Base-by-base conservation (phyloP, 2,888 invertebrate genomes). In the Ennomos erosarius region DNA sequence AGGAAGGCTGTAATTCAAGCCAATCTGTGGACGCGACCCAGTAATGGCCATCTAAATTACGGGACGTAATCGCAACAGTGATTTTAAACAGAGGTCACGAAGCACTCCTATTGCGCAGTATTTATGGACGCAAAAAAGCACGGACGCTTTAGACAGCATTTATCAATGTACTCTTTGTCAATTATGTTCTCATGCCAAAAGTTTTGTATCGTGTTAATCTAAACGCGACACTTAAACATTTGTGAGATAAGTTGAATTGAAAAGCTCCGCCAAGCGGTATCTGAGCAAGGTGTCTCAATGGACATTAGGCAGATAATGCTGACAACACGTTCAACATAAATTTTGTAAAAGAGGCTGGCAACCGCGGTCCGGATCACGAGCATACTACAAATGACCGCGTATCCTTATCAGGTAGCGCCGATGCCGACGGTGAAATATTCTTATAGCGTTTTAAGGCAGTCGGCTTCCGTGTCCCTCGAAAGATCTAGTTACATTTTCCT, bases 331-430 rank as follows among this genome's bases (percentile, higher is more conserved):
- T 79, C 78, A 76, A 83, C 84, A 86, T 87, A 87, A 87, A 87
- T 85, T 77, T 78, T 82, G 71, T 80, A 57, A 67, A 57, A 59
- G 63, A 73, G 74, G 67, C 70, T 71, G 70, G 68, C 64, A 72
- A 74, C 68, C 71, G 70, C 70, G 69, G 74, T 67, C 70, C 75
- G 78, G 82, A 82, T 78, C 83, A 81, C 77, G 83, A 78, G 73
- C 79, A 80, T 81, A 81, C 84, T 86, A 88, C 85, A 86, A 89
- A 88, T 82, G 84, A 85, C 83, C 79, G 85, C 86, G 86, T 89
- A 88, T 82, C 85, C 85, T 88, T 90, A 88, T 89, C 89, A 88
- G 87, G 88, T 89, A 90, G 88, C 87, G 68, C 74, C 77, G 83
- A 81, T 79, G 81, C 80, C 81, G 75, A 79, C 80, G 74, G 84